Conservation (phyloP, 2,797 vertebrate species). For the Tangara arthus region DNA sequence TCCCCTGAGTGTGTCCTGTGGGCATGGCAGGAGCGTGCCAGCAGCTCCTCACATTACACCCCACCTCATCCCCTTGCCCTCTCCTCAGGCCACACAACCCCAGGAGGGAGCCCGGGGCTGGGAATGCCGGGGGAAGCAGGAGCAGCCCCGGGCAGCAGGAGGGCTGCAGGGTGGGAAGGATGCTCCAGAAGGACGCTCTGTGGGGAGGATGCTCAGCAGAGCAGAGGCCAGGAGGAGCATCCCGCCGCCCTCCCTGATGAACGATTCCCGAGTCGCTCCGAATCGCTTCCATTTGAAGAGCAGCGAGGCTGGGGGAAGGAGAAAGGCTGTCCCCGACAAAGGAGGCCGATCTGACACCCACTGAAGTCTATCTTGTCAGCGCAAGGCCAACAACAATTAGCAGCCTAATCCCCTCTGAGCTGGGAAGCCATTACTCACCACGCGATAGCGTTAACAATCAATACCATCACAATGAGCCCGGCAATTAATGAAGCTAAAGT, state of each 20-base stretch:
- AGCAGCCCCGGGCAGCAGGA: neutral
- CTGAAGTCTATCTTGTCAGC: conserved; percentile 84
- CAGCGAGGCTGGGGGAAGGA: neutral
- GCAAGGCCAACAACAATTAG: conserved; percentile 87
- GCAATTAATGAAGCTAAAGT: conserved; percentile 87
- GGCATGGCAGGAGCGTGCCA: neutral
- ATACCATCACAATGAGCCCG: conserved; percentile 82
- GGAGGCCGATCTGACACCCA: conserved; percentile 72
- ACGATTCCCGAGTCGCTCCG: conserved; percentile 30
- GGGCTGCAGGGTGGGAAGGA: neutral
- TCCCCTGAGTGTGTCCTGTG: accelerated
- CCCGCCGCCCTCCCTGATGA: neutral
- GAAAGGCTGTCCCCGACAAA: conserved; percentile 61
- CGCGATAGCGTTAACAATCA: conserved; percentile 81
- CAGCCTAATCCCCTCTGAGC: conserved; percentile 82
- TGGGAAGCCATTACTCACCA: conserved; percentile 81
- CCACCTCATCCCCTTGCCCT: accelerated
- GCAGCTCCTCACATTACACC: neutral
- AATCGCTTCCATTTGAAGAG: conserved; percentile 27
- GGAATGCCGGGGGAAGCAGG: neutral
- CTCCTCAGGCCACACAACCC: accelerated
- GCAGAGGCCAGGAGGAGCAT: neutral
- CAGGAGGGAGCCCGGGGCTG: accelerated
- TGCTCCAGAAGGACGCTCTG: neutral
- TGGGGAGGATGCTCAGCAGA: neutral